Conservation (phyloP, 2,797 vertebrate genomes). For the Chaetophractus vellerosus region DNA sequence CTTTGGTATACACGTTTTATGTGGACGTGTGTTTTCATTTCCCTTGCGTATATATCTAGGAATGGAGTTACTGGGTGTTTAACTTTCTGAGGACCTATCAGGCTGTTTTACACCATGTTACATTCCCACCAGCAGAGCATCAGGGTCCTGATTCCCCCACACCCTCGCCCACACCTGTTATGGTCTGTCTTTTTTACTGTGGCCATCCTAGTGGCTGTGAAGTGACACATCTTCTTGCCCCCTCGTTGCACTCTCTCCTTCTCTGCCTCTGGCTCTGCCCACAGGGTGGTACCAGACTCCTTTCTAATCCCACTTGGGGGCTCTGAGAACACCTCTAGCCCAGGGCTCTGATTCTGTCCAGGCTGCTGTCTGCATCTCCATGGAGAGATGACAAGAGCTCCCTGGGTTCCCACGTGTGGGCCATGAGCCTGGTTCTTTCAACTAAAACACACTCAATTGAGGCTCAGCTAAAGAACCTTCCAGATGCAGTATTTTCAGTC, state of each 20-base stretch:
- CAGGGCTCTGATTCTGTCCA: not conserved
- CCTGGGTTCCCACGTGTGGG: not conserved
- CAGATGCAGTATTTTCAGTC: not conserved
- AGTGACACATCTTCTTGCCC: not conserved
- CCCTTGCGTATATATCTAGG: not conserved
- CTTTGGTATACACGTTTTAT: not conserved
- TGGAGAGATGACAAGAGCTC: not conserved
- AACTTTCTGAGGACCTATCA: not conserved
- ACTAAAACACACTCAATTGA: not conserved
- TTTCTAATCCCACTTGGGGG: not conserved
- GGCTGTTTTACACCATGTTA: not conserved
- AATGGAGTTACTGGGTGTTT: not conserved
- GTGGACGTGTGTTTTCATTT: not conserved
- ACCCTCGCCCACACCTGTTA: rapidly evolving
- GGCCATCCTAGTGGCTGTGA: not conserved
- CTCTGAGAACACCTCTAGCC: not conserved
- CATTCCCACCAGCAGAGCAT: not conserved
- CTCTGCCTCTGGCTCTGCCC: not conserved
- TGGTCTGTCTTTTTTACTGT: not conserved
- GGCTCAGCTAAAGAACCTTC: not conserved
- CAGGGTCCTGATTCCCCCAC: rapidly evolving
- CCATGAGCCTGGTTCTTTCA: not conserved
- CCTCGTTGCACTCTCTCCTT: too few species aligned
- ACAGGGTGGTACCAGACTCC: not conserved
- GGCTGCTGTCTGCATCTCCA: not conserved